Evolutionary conservation across 2,113 vertebrate genomes (phyloP), one percentile per base, ranked within the genome.

Genomic region (Semicossyphus pulcher): DNA sequence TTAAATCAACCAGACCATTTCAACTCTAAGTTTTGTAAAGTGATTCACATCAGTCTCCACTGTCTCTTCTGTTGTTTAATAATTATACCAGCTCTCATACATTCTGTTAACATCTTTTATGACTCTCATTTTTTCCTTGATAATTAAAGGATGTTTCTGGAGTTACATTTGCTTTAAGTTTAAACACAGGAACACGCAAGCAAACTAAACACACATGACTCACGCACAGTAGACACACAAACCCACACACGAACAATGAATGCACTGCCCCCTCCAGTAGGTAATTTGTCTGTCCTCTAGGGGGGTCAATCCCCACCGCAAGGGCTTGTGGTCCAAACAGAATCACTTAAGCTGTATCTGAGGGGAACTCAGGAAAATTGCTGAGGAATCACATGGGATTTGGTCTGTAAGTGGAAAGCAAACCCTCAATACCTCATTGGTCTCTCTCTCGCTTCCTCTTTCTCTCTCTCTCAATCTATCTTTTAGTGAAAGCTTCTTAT

Each of bases 321-420:
- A 64, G 34, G 28, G 37, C 61, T 57, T 68, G 48, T 73, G 75
- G 58, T 70, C 79, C 61, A 73, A 82, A 62, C 47, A 76, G 29
- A 77, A 82, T 68, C 78, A 80, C 59, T 85, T 69, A 56, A 32
- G 23, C 39, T 74, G 4, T 59, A 51, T 62, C 58, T 63, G 81
- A 83, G 65, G 59, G 64, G 59, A 81, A 57, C n/a, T 21, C 28
- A 48, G 28, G 58, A 48, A 78, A 84, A 74, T 61, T 72, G 63
- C 63, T 41, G 23, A 47, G 65, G 20, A 78, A 60, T 70, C 72
- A 52, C 41, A 7, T 21, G 80, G 72, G 84, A 78, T 72, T 80
- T 39, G 31, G 49, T 79, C 67, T 73, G 67, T 78, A 78, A 86
- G 63, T 67, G 41, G 61, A 80, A 72, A 75, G 7, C 60, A 44